phyloP scores from a whole-genome alignment of 2,797 vertebrate species.

The Acipenser ruthenus region DNA sequence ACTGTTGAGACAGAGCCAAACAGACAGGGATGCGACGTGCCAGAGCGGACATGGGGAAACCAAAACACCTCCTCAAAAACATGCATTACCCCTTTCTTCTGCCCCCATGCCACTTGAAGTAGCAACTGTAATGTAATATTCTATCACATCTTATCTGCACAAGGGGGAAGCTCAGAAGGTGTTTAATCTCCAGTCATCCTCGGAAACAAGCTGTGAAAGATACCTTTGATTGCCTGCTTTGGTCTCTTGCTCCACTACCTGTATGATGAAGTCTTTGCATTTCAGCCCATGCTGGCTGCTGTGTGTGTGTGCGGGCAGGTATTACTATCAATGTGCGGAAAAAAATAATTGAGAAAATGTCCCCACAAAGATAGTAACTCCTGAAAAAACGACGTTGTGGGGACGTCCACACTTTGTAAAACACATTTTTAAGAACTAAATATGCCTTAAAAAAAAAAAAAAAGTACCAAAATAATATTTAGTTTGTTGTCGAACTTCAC shows the following conservation, averaged over 20 bases:
- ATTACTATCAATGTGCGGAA: too few relatives aligned
- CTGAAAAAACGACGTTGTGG: too few relatives aligned
- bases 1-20: background rate
- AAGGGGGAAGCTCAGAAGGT: conserved; percentile 9
- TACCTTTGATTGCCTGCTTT: conserved; percentile 7
- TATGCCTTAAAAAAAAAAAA: too few relatives aligned
- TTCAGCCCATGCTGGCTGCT: conserved; percentile 18
- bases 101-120: background rate
- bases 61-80: background rate
- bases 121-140: conserved; percentile 9
- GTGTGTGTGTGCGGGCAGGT: background rate
- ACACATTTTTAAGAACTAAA: too few relatives aligned
- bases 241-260: conserved; percentile 5
- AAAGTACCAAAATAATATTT: too few relatives aligned
- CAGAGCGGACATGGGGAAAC: background rate
- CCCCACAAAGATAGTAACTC: too few relatives aligned
- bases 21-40: background rate
- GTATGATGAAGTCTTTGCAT: conserved; percentile 17
- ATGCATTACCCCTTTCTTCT: background rate
- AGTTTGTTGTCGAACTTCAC: too few relatives aligned
- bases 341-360: too few relatives aligned
- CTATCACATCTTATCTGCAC: conserved; percentile 26
- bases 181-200: conserved; percentile 8
- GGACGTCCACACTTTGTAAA: too few relatives aligned
- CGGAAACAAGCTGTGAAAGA: conserved; percentile 1